Conservation (phyloP, 2,888 invertebrate genomes). For the Caenorhabditis zanzibari region DNA sequence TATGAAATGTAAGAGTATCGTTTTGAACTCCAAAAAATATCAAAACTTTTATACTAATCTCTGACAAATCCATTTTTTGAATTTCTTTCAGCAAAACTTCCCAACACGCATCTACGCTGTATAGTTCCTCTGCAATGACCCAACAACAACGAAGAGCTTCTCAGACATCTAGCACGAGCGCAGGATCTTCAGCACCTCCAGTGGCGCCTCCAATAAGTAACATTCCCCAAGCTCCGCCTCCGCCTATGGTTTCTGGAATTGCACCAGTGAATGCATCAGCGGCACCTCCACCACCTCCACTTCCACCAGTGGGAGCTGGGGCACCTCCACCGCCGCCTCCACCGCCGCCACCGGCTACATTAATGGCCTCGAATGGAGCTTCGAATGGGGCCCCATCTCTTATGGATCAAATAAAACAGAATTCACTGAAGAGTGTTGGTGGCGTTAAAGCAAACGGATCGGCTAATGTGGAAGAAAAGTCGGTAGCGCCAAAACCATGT, state of each 20-base stretch:
- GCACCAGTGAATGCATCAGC: conserved; percentile 41
- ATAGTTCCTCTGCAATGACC: conserved; percentile 20
- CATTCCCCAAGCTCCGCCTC: conserved; percentile 65
- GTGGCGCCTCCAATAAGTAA: conserved; percentile 52
- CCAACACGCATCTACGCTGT: conserved; percentile 39
- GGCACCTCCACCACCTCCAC: conserved; percentile 68
- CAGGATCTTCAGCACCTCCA: conserved; percentile 56
- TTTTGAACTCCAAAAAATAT: neutral
- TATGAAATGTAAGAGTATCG: conserved; percentile 22
- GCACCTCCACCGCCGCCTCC: conserved; percentile 52
- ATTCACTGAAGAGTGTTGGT: conserved; percentile 47
- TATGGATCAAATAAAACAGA: conserved; percentile 66
- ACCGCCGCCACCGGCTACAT: conserved; percentile 21
- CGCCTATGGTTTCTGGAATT: conserved; percentile 38
- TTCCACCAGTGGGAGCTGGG: conserved; percentile 52
- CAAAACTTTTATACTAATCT: neutral
- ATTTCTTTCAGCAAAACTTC: conserved; percentile 61
- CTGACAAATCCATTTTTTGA: no score
- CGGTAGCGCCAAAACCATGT: neutral
- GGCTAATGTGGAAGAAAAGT: conserved; percentile 12
- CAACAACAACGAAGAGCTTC: conserved; percentile 71
- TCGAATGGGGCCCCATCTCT: conserved; percentile 43
- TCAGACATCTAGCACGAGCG: conserved; percentile 65
- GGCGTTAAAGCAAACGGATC: neutral
- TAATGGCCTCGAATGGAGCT: conserved; percentile 5